phyloP scores from a whole-genome alignment of 2,888 invertebrate genomes.

The Hydroisotoma schaefferi region DNA sequence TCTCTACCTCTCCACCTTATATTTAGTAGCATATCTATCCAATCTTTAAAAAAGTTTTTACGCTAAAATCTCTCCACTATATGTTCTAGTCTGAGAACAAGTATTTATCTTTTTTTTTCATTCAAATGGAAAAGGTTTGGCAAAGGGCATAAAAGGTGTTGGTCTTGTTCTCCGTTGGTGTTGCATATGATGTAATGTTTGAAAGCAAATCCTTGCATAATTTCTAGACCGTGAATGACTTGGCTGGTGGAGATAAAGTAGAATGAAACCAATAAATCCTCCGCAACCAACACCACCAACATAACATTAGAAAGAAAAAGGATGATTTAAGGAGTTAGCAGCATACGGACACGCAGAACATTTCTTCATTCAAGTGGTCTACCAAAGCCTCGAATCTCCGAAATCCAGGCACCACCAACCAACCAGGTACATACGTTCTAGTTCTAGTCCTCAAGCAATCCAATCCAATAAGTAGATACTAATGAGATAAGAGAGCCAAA shows the following conservation, averaged over 20 bases:
- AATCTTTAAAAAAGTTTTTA: too few species aligned
- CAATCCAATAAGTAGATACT: conserved; percentile 2
- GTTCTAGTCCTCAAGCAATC: too few species aligned
- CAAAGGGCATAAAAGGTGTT: not conserved
- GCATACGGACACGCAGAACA: too few species aligned
- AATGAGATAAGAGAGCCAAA: not conserved
- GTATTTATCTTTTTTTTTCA: too few species aligned
- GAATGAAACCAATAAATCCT: conserved; percentile 1
- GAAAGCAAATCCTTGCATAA: not conserved
- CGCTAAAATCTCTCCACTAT: too few species aligned
- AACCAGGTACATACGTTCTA: not conserved
- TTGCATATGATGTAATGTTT: not conserved
- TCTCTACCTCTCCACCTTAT: too few species aligned
- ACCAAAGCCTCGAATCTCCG: too few species aligned
- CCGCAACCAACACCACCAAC: not conserved
- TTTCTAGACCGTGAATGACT: conserved; percentile 5
- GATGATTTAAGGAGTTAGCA: too few species aligned
- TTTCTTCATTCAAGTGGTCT: too few species aligned
- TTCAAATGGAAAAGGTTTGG: not conserved
- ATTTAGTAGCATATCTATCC: too few species aligned
- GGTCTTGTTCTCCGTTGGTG: too few species aligned
- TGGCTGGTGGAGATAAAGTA: not conserved
- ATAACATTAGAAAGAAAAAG: not conserved
- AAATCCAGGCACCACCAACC: not conserved
- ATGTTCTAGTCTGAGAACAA: too few species aligned